Conservation (phyloP, 2,888 invertebrate genomes). For the Hypomecis atomaria region DNA sequence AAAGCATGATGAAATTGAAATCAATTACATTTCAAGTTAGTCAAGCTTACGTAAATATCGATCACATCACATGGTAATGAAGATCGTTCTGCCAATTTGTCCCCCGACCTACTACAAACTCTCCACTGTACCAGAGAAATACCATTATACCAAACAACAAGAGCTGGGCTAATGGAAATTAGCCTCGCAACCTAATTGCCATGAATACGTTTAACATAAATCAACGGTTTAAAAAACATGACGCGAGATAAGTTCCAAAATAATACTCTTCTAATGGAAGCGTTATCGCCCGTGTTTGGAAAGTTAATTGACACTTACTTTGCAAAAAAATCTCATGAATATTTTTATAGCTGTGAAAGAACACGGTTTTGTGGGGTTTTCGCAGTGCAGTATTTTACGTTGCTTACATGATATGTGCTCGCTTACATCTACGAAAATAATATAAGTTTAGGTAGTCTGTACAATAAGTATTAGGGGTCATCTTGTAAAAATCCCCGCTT, state of each 20-base stretch:
- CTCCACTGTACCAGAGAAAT: slow-evolving; percentile 38
- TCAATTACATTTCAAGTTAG: too few relatives aligned
- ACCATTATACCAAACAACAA: slow-evolving; percentile 55
- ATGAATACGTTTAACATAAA: slow-evolving; percentile 69
- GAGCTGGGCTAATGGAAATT: slow-evolving; percentile 63
- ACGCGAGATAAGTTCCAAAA: slow-evolving; percentile 48
- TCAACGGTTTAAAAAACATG: slow-evolving; percentile 66
- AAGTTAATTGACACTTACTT: slow-evolving; percentile 37
- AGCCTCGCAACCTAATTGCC: slow-evolving; percentile 64
- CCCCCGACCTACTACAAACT: slow-evolving; percentile 19
- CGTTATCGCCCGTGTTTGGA: slow-evolving; percentile 36
- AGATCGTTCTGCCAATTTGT: background rate
- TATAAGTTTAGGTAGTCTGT: too few relatives aligned
- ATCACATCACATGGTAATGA: too few relatives aligned
- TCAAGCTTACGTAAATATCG: too few relatives aligned
- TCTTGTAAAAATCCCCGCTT: too few relatives aligned
- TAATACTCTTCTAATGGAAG: slow-evolving; percentile 37
- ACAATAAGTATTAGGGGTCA: too few relatives aligned
- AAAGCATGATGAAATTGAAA: too few relatives aligned
- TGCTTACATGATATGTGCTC: background rate
- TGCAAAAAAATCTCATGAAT: slow-evolving; percentile 33
- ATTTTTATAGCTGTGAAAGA: slow-evolving; percentile 23
- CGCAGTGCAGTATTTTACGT: background rate
- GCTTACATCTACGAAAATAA: too few relatives aligned
- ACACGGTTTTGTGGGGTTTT: slow-evolving; percentile 10